Percentiles rank a stretch among this genome's conserved stretches.
These are phyloP conservation scores for Sternotherus odoratus DNA, from an alignment of 2,797 vertebrate genomes.

Conservation along the genomic window DNA sequence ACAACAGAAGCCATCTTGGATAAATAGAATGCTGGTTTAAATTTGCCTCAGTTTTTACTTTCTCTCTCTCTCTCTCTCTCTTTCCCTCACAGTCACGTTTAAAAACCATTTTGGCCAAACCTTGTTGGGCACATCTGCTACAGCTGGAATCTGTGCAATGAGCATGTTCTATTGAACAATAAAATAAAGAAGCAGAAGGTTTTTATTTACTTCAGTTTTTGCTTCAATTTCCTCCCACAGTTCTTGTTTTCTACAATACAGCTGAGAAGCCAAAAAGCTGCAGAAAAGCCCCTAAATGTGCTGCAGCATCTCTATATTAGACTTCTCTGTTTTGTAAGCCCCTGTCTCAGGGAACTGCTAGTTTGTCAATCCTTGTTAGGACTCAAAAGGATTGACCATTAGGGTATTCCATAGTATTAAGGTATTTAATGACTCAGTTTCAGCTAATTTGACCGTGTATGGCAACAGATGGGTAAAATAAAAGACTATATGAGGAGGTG, in stretches of 20 bases:
- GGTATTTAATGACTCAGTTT: background rate
- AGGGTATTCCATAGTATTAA: background rate
- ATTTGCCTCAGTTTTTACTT: conserved; percentile 1
- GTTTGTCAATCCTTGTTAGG: conserved; percentile 17
- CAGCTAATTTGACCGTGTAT: background rate
- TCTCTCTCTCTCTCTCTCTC: background rate
- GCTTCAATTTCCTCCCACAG: conserved; percentile 49
- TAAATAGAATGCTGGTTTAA: conserved; percentile 25
- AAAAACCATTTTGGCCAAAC: conserved; percentile 57
- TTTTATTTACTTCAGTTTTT: conserved; percentile 56
- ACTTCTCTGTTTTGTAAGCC: background rate
- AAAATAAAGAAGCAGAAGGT: conserved; percentile 43
- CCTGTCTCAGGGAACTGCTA: conserved; percentile 19
- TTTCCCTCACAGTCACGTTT: conserved; percentile 10
- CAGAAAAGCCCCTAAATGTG: conserved; percentile 45
- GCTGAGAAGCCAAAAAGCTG: background rate
- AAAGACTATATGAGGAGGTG: background rate
- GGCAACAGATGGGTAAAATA: background rate
- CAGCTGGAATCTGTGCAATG: conserved; percentile 40
- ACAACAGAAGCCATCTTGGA: conserved; percentile 50
- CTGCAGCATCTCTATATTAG: conserved; percentile 18
- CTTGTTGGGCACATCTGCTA: conserved; percentile 40
- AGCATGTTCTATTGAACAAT: conserved; percentile 45
- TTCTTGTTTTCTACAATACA: conserved; percentile 18
- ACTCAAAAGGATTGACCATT: background rate